phyloP scores from a whole-genome alignment of 1,140 invertebrate genomes.

The Dolichoris vasculosae region DNA sequence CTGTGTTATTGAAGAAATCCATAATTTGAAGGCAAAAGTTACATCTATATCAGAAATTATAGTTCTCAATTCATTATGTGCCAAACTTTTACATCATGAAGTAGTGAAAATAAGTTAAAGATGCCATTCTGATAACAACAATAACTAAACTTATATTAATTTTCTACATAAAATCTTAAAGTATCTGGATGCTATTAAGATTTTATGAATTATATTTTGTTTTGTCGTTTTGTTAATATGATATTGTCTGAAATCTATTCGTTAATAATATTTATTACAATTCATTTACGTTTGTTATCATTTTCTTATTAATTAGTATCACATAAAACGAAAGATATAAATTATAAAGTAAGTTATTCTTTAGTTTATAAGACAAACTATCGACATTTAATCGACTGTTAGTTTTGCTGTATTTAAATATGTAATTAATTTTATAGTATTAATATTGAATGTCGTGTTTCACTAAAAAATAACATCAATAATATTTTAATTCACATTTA shows the following conservation, averaged over 20 bases:
- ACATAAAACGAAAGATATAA: constrained; percentile 8
- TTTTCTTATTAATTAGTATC: constrained; percentile 23
- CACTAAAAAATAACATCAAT: not conserved
- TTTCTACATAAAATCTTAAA: not conserved
- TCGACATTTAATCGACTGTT: constrained; percentile 4
- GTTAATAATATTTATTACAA: constrained; percentile 39
- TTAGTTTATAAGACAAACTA: constrained; percentile 7
- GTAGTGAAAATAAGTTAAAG: constrained; percentile 47
- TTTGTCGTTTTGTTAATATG: constrained; percentile 31
- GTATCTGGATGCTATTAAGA: not conserved
- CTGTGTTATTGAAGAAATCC: not conserved
- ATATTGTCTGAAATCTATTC: constrained; percentile 33
- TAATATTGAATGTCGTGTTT: not conserved
- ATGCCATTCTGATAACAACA: constrained; percentile 57
- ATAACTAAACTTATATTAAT: constrained; percentile 8
- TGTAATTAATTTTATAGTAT: constrained; percentile 5
- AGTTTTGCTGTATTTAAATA: constrained; percentile 3
- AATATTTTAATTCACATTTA: not conserved
- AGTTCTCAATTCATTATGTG: constrained; percentile 53
- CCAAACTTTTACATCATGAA: constrained; percentile 57
- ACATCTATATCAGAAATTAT: not conserved
- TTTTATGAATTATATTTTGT: not conserved
- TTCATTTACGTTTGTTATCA: constrained; percentile 17
- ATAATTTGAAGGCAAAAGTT: not conserved
- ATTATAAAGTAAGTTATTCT: constrained; percentile 13